Evolutionary conservation across 2,888 invertebrate species (phyloP), one percentile per base, ranked within the genome.

Genomic region (Strigamia crassipes): DNA sequence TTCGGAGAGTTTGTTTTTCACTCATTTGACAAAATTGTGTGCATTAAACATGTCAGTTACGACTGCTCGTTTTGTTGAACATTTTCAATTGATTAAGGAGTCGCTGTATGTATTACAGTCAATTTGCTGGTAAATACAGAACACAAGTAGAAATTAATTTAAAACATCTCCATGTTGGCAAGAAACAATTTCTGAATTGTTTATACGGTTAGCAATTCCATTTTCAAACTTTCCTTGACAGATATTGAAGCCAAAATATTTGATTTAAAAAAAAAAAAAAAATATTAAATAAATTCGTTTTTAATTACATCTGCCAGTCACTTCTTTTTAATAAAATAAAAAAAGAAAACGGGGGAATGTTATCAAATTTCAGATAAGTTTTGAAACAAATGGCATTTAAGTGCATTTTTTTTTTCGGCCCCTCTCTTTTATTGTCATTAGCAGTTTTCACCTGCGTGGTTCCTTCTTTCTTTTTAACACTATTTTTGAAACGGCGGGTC

Each of bases 401-500:
- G 31, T 23, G 12, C 31, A 73, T 73, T 73, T 73, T 31, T 73
- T 73, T 31, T 73, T 56, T 56, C 56, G n/a, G 21, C 56, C 56
- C 23, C 73, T 31, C 23, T 27, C n/a, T 73, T 73, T 73, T 73
- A 73, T 73, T 73, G 73, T 73, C 73, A 73, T 73, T 73, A 73
- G 73, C 73, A 23, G 73, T 73, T 73, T 73, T 73, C 73, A 73
- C 73, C 73, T 73, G 73, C 73, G 31, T 73, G 73, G 73, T 73
- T 73, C 27, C 73, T 73, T 73, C 73, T 27, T 73, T 73, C 73
- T 73, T 38, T 38, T 38, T 73, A 73, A 73, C 73, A 27, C 73
- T 31, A 73, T 73, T 73, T 73, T 73, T 73, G 73, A 73, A 31
- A 73, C 73, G 31, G 27, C 73, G 31, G 31, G 73, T 73, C 73